phyloP scores from a whole-genome alignment of 2,797 vertebrate genomes.

The Onychomys leucogaster region DNA sequence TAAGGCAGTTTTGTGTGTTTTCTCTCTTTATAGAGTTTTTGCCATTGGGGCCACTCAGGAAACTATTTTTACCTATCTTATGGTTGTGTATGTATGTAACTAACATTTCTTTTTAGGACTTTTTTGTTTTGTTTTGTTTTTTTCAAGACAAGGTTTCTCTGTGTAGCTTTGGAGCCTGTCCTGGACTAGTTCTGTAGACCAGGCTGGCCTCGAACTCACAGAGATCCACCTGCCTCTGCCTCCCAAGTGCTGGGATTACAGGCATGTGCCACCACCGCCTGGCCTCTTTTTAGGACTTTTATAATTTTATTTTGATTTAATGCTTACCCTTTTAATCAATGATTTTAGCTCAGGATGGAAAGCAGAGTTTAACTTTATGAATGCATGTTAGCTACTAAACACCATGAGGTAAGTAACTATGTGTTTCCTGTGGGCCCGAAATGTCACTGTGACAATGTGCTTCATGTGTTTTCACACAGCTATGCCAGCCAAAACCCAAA shows the following conservation, averaged over 20 bases:
- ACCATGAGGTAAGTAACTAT: background rate
- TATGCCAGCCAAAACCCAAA: rapidly evolving
- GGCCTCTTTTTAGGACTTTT: background rate
- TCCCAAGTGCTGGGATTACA: too few relatives aligned
- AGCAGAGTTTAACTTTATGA: background rate
- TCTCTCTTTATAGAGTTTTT: background rate
- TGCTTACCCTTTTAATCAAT: background rate
- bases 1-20: background rate
- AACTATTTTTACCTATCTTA: background rate
- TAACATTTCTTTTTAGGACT: background rate
- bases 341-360: background rate
- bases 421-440: background rate
- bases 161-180: too few relatives aligned
- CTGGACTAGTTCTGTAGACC: too few relatives aligned
- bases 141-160: too few relatives aligned
- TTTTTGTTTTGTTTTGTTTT: too few relatives aligned
- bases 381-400: too few relatives aligned
- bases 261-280: too few relatives aligned
- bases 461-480: background rate
- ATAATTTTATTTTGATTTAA: background rate
- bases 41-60: background rate
- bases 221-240: too few relatives aligned
- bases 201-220: too few relatives aligned
- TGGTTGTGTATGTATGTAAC: background rate
- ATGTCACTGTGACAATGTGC: rapidly evolving